Base-by-base conservation (phyloP, 2,797 vertebrate genomes). In the Epinephelus coioides region DNA sequence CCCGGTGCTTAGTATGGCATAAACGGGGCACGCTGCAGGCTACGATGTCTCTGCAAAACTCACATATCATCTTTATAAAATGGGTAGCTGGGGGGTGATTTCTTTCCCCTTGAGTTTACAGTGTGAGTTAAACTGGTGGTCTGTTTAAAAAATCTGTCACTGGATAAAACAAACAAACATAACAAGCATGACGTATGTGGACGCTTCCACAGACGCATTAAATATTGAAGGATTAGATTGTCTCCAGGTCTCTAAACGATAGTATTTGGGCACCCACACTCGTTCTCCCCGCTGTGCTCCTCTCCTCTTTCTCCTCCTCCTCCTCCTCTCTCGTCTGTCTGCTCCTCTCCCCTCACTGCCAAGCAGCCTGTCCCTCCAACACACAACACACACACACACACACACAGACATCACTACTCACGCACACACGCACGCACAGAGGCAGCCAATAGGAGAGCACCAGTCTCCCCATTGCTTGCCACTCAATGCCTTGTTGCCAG, bases 401-500 rank as follows among this genome's bases (percentile, higher is more conserved):
- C 77, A 78, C 78, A 55, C 70, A 57, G 43, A 57, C 80, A 62
- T 77, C 69, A 80, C 73, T 81, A 79, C 67, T 54, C 80, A 49
- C 73, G 78, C 72, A 73, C 61, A 53, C 75, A 79, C 82, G 66
- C 76, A 72, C 77, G n/a, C 84, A 83, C 69, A 10, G 73, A 84
- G 68, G 49, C 91, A 95, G 93, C 95, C 95, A 96, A 96, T 96
- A 91, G 90, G 90, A 94, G 79, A 88, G 83, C 88, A 88, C 92
- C 89, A 94, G 92, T 95, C 93, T 94, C 94, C 94, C 94, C 92
- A 94, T 95, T 93, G 92, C 94, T 94, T 95, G 94, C 95, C 94
- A 95, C 95, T 96, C 95, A 95, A 90, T 88, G 91, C 91, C 93
- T 94, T 95, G 95, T 96, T 96, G 92, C 95, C 94, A 95, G 93